Conservation (phyloP, 2,888 invertebrate genomes). For the Bugula neritina region DNA sequence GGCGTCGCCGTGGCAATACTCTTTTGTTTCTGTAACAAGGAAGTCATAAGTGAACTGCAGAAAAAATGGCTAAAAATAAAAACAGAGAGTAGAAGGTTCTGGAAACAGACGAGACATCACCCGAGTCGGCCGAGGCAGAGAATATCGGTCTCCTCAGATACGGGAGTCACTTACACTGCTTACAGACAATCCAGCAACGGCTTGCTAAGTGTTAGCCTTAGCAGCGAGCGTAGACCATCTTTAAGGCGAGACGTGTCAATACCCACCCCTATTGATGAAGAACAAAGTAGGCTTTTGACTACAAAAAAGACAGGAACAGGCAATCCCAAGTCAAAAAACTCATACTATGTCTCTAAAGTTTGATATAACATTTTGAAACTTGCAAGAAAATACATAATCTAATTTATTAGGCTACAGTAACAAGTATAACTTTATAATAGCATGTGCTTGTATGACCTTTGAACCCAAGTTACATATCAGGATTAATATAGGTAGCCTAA, state of each 20-base stretch:
- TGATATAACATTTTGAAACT: too few relatives aligned
- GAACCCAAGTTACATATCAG: too few relatives aligned
- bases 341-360: too few relatives aligned
- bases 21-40: conserved; percentile 20
- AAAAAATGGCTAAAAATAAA: not conserved
- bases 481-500: too few relatives aligned
- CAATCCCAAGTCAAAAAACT: too few relatives aligned
- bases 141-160: not conserved
- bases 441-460: too few relatives aligned
- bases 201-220: not conserved
- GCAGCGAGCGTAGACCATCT: not conserved
- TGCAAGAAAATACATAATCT: too few relatives aligned
- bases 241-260: not conserved
- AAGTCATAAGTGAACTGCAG: conserved; percentile 20
- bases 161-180: conserved; percentile 5
- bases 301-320: too few relatives aligned
- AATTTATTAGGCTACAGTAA: too few relatives aligned
- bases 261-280: not conserved
- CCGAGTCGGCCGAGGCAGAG: not conserved
- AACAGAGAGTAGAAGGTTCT: not conserved
- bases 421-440: too few relatives aligned
- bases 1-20: conserved; percentile 15
- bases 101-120: not conserved
- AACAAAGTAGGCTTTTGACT: not conserved
- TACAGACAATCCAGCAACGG: conserved; percentile 6